Conservation (phyloP, 2,797 vertebrate species). For the Acanthopagrus latus region DNA sequence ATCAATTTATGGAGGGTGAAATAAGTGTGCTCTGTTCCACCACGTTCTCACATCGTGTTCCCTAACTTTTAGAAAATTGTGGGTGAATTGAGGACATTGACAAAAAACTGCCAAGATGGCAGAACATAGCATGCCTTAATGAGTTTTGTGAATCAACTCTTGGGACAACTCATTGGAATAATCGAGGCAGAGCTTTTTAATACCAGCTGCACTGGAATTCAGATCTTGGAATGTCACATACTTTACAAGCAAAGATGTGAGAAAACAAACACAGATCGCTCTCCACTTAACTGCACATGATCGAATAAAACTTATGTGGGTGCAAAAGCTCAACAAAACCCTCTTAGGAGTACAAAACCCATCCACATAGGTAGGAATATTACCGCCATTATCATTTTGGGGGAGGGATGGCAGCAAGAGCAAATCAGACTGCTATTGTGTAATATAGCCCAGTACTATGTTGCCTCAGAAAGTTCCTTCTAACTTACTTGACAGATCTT, state of each 20-base stretch:
- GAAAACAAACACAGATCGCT: not conserved
- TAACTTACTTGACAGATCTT: constrained; percentile 8
- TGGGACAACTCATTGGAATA: constrained; percentile 15
- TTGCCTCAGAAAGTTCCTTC: not conserved
- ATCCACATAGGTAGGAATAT: not conserved
- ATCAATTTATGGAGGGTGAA: constrained; percentile 31
- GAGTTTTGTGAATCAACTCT: constrained; percentile 18
- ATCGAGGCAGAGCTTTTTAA: constrained; percentile 16
- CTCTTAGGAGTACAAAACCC: not conserved
- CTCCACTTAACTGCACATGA: not conserved
- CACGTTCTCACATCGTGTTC: constrained; percentile 3
- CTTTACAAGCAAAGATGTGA: constrained; percentile 5
- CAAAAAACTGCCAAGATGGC: constrained; percentile 15
- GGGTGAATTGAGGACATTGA: constrained; percentile 30
- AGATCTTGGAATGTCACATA: not conserved
- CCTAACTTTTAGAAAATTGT: constrained; percentile 22
- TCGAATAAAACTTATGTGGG: not conserved
- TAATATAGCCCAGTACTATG: not conserved
- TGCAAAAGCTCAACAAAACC: constrained; percentile 1
- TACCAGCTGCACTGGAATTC: constrained; percentile 15
- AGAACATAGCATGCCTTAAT: not conserved
- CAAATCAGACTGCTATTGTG: too few species aligned
- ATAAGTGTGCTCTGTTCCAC: not conserved
- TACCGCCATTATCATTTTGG: not conserved
- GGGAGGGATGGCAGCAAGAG: not conserved